Evolutionary conservation across 2,797 vertebrate species (phyloP), one percentile per base, ranked within the genome.

Genomic region (Spinus olivaceus): DNA sequence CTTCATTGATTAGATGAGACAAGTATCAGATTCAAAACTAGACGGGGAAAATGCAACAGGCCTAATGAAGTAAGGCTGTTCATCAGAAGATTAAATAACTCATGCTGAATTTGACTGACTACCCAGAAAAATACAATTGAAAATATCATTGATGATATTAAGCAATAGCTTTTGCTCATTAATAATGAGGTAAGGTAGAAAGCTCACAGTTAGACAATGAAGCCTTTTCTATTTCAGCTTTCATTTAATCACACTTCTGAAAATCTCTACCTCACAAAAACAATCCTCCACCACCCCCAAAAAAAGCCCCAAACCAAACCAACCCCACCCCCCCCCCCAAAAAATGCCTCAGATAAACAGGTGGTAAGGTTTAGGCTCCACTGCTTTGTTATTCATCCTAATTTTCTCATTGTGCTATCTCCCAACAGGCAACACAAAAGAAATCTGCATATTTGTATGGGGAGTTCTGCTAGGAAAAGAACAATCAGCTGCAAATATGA

Each of bases 401-500:
- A 82, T 93, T 91, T 91, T 64, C 47, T 87, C 80, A 93, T 30
- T 86, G 73, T 82, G 56, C 1, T 57, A 56, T 49, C 37, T 82
- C 65, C 49, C 69, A 87, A 66, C 1, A 1, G 60, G 64, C 64
- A 80, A 73, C 74, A 93, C 33, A 89, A 77, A 94, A 87, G 47
- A 85, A 92, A 87, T 92, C 33, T 80, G 53, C 57, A 57, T 37
- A 50, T 82, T 82, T 92, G 37, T 56, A 73, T 60, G 49, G 41
- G 14, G 24, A 85, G 60, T 70, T 89, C 64, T 93, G 64, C 67
- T 86, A 57, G 69, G 65, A 89, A 84, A 93, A 92, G 67, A 94
- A 94, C 89, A 94, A 94, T 91, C 84, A 91, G 86, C 79, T 92
- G 79, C 71, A 92, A 33, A 57, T 46, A 79, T 53, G 70, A 95